Conservation (phyloP, 1,140 invertebrate genomes). For the Aphidius ervi region DNA sequence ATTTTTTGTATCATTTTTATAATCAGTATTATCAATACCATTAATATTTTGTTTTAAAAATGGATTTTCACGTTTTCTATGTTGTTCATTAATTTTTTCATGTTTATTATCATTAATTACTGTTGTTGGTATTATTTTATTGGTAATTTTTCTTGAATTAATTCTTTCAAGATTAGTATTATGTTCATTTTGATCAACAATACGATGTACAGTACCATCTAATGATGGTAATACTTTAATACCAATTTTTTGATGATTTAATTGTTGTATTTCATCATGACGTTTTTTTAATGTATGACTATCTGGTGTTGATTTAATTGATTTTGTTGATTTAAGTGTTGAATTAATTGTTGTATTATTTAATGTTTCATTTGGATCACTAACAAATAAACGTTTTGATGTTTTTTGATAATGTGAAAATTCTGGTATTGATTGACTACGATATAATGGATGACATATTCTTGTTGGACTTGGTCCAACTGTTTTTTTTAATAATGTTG, state of each 20-base stretch:
- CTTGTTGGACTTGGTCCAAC: constrained; percentile 51
- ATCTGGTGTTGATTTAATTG: constrained; percentile 38
- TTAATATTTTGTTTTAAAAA: constrained; percentile 16
- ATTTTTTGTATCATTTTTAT: constrained; percentile 14
- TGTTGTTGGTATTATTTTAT: constrained; percentile 8
- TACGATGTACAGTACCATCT: constrained; percentile 45
- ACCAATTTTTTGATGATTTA: constrained; percentile 60
- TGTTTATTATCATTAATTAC: background rate
- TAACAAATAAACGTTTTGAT: constrained; percentile 49
- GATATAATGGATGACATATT: constrained; percentile 64
- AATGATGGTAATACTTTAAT: constrained; percentile 60
- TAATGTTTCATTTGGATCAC: constrained; percentile 47
- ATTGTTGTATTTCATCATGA: constrained; percentile 37
- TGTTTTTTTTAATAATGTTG: constrained; percentile 52
- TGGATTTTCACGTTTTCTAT: constrained; percentile 24
- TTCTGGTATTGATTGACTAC: constrained; percentile 66
- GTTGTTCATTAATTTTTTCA: constrained; percentile 8
- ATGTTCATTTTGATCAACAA: constrained; percentile 52
- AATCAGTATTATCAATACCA: constrained; percentile 7
- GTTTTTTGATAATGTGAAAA: constrained; percentile 52
- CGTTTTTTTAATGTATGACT: constrained; percentile 37
- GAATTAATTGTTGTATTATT: constrained; percentile 34
- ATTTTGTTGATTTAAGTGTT: constrained; percentile 49
- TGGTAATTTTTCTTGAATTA: constrained; percentile 38
- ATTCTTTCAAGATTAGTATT: constrained; percentile 50